These are phyloP conservation scores for Emmelina monodactyla DNA, from an alignment of 2,888 invertebrate genomes.

Conservation along the genomic window DNA sequence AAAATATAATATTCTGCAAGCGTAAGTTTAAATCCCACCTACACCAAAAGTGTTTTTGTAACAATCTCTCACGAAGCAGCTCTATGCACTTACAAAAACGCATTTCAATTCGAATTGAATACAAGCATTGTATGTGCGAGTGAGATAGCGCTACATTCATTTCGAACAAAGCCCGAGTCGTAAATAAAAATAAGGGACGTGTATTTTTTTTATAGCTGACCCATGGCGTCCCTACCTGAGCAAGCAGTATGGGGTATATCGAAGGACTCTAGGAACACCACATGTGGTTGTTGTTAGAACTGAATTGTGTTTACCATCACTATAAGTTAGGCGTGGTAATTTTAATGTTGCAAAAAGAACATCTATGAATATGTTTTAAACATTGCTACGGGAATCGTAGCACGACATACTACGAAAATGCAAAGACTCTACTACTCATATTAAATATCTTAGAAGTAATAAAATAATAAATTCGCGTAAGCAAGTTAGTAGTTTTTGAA, in stretches of 20 bases:
- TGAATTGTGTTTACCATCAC: neutral
- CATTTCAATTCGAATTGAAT: neutral
- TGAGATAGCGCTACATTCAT: neutral
- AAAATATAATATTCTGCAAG: too few species aligned
- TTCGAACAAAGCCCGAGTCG: neutral
- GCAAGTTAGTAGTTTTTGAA: too few species aligned
- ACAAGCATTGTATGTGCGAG: neutral
- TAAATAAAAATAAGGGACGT: conserved; percentile 1
- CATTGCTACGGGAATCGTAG: too few species aligned
- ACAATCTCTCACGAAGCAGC: too few species aligned
- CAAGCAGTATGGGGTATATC: conserved; percentile 30
- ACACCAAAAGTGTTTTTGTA: too few species aligned
- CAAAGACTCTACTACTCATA: neutral
- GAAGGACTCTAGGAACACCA: conserved; percentile 14
- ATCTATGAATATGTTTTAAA: too few species aligned
- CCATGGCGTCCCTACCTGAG: conserved; percentile 26
- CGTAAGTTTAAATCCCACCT: too few species aligned
- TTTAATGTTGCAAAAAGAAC: too few species aligned
- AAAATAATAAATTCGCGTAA: too few species aligned
- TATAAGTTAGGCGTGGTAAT: neutral
- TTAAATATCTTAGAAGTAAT: too few species aligned
- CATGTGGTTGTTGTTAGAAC: conserved; percentile 23
- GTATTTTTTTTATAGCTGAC: conserved; percentile 4
- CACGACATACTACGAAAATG: neutral
- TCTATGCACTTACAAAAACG: too few species aligned